Base-by-base conservation (phyloP, 2,113 vertebrate species). In the Podilymbus podiceps region DNA sequence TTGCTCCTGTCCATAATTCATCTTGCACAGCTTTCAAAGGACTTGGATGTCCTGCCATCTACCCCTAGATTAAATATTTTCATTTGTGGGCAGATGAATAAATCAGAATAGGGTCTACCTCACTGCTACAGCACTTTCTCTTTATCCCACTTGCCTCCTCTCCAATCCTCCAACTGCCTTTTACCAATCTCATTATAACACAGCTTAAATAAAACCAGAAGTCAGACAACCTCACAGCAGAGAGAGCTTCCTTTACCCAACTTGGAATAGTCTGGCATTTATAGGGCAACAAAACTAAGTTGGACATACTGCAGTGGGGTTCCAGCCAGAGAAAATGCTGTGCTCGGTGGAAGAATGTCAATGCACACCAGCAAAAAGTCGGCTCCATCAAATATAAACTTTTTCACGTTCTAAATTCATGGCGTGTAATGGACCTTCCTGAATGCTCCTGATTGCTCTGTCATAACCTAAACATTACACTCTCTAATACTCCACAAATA, bases 41-140 rank as follows among this genome's bases (percentile, higher is more conserved):
- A 56, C 14, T 47, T 50, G 63, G 42, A 44, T 63, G 44, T 38
- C 68, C 56, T 74, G 56, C 19, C 71, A 50, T 6, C 35, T 46
- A 23, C 58, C 24, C 49, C 79, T 50, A 77, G 58, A 93, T 80
- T 38, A 88, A 96, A 75, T 46, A 50, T 59, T 66, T 62, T 76
- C 30, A 71, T 74, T 73, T 35, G 50, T 23, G 22, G 55, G 69
- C 40, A 81, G 80, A 16, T 27, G 24, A 66, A 79, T 88, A 88
- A 96, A 92, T 88, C 72, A 59, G 72, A 71, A 30, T 1, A 16
- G 50, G 38, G 21, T 77, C 84, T 22, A 47, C 50, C 59, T 90
- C 30, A 22, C 38, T 67, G 72, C 64, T 60, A 33, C 68, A 46
- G 58, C 50, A 17, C 22, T 77, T 72, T 56, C 63, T 80, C 52